phyloP scores from a whole-genome alignment of 1,140 invertebrate genomes.

The Orussus abietinus region DNA sequence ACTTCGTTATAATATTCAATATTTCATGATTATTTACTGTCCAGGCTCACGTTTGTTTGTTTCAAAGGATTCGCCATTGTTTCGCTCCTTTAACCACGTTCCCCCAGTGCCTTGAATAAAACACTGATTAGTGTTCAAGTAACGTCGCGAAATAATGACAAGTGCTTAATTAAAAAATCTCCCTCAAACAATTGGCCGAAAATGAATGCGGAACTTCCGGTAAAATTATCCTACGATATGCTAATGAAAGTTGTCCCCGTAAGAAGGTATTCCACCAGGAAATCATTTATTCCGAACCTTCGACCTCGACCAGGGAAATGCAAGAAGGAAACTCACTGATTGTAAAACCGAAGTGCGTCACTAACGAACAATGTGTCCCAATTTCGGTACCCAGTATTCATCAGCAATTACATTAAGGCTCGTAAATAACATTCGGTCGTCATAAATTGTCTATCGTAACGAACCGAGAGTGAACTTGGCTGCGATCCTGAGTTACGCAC shows the following conservation, averaged over 20 bases:
- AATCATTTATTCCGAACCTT: conserved; percentile 22
- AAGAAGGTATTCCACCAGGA: conserved; percentile 3
- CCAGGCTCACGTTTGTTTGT: too few relatives aligned
- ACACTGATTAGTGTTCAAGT: too few relatives aligned
- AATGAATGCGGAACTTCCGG: too few relatives aligned
- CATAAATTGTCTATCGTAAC: conserved; percentile 19
- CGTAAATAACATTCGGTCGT: conserved; percentile 21
- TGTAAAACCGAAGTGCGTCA: conserved; percentile 20
- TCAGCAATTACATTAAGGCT: conserved; percentile 13
- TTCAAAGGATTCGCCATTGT: too few relatives aligned
- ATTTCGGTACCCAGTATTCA: conserved; percentile 19
- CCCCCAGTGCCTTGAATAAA: too few relatives aligned
- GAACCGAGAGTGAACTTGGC: not conserved
- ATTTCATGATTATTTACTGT: too few relatives aligned
- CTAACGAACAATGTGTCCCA: conserved; percentile 1
- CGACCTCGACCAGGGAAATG: not conserved
- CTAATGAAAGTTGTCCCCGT: not conserved
- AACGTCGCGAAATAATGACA: too few relatives aligned
- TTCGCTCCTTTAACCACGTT: too few relatives aligned
- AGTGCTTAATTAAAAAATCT: too few relatives aligned
- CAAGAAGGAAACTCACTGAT: conserved; percentile 17
- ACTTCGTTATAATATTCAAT: too few relatives aligned
- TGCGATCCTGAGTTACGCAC: conserved; percentile 10
- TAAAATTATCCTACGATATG: too few relatives aligned
- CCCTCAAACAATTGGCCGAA: too few relatives aligned